phyloP scores from a whole-genome alignment of 2,888 invertebrate genomes.

The Holacanthella duospinosa region DNA sequence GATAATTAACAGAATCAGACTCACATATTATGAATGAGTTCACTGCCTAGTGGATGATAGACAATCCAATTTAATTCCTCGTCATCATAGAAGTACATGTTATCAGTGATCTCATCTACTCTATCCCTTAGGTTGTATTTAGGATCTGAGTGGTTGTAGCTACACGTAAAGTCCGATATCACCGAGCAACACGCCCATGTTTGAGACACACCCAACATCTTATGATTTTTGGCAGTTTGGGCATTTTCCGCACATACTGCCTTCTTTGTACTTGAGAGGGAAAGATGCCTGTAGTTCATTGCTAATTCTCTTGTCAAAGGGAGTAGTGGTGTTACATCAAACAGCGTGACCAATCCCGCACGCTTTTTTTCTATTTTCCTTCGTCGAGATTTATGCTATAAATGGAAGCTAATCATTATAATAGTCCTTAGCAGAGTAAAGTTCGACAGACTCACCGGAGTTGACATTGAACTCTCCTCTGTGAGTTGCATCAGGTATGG shows the following conservation, averaged over 20 bases:
- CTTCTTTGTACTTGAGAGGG: slow-evolving; percentile 16
- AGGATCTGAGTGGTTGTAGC: not conserved
- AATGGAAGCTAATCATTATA: too few species aligned
- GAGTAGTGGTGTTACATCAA: slow-evolving; percentile 63
- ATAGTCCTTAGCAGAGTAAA: too few species aligned
- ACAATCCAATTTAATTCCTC: slow-evolving; percentile 62
- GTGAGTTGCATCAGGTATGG: slow-evolving; percentile 37
- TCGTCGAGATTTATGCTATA: slow-evolving; percentile 9
- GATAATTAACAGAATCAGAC: too few species aligned
- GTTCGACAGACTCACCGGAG: not conserved
- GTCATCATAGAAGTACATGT: slow-evolving; percentile 44
- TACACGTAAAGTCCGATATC: slow-evolving; percentile 22
- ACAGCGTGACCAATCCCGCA: slow-evolving; percentile 57
- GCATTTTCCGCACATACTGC: slow-evolving; percentile 24
- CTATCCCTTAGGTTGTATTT: too few species aligned
- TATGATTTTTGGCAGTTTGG: slow-evolving; percentile 17
- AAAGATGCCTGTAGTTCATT: slow-evolving; percentile 53
- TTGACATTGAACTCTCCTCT: slow-evolving; percentile 19
- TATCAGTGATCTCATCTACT: not conserved
- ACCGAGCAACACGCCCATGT: slow-evolving; percentile 31
- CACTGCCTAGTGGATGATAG: slow-evolving; percentile 75
- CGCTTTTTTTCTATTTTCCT: slow-evolving; percentile 38
- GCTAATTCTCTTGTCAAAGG: slow-evolving; percentile 70
- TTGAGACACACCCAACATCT: slow-evolving; percentile 18
- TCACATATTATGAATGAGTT: slow-evolving; percentile 74